Conservation (phyloP, 2,113 vertebrate genomes). For the Asarcornis scutulata region DNA sequence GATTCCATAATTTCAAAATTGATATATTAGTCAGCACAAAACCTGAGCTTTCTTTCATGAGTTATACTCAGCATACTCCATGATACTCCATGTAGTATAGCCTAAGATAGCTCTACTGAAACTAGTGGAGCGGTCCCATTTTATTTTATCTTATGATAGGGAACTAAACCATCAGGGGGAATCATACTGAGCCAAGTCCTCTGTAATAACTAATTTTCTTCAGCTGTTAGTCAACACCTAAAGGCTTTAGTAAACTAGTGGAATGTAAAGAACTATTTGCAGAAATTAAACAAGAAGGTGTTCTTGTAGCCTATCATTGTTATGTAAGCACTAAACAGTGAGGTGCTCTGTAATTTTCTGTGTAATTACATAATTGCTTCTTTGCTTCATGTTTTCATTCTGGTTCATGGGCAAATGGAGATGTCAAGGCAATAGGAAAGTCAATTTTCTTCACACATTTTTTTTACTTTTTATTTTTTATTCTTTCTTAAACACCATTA, state of each 20-base stretch:
- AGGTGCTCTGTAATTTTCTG: not conserved
- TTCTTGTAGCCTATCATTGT: not conserved
- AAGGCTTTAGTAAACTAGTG: not conserved
- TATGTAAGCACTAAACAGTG: not conserved
- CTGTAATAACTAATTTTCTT: not conserved
- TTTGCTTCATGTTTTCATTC: not conserved
- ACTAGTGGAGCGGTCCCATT: not conserved
- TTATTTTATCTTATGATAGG: not conserved
- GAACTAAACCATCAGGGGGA: not conserved
- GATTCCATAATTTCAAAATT: not conserved
- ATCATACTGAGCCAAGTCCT: accelerated
- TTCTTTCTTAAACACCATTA: not conserved
- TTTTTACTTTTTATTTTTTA: not conserved
- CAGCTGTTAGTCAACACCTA: not conserved
- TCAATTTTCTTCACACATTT: not conserved
- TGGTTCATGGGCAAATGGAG: not conserved
- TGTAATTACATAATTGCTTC: not conserved
- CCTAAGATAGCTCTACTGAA: not conserved
- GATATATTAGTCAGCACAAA: not conserved
- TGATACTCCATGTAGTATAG: not conserved
- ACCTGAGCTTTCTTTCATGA: not conserved
- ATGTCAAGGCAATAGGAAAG: not conserved
- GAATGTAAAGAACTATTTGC: not conserved
- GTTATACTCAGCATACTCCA: not conserved
- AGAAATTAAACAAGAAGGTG: not conserved